Evolutionary conservation across 2,888 invertebrate species (phyloP).

Genomic region (Drosophila mimica): DNA sequence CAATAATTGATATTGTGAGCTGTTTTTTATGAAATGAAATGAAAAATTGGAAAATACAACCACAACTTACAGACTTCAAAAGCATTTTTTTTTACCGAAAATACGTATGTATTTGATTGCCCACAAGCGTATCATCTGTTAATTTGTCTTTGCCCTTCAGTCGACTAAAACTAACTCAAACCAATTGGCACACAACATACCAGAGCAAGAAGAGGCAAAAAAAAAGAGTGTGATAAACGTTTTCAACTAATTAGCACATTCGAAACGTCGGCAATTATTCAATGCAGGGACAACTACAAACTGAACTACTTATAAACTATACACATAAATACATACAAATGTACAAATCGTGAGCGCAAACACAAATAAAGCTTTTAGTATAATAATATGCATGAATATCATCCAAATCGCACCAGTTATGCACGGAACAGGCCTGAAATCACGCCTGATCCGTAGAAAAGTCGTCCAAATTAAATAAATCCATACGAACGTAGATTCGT

Average conservation of each 20-base stretch:
- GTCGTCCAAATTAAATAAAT: conserved; percentile 24
- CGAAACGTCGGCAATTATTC: conserved; percentile 51
- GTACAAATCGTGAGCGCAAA: conserved; percentile 19
- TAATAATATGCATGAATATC: conserved; percentile 26
- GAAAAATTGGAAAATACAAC: neutral
- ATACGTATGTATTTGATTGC: neutral
- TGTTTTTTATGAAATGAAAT: too few relatives aligned
- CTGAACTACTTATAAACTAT: conserved; percentile 24
- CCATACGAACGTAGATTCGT: neutral
- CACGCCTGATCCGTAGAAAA: neutral
- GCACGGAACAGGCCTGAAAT: neutral
- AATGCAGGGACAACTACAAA: conserved; percentile 33
- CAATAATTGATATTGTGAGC: too few relatives aligned
- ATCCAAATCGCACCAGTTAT: conserved; percentile 34
- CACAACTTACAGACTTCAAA: neutral
- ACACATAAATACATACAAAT: conserved; percentile 12
- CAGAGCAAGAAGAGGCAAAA: conserved; percentile 13
- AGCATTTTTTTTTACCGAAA: neutral
- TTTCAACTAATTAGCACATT: conserved; percentile 74
- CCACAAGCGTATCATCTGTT: conserved; percentile 12
- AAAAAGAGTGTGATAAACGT: conserved; percentile 61
- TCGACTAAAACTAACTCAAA: conserved; percentile 28
- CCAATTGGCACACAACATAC: conserved; percentile 38
- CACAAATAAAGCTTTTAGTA: conserved; percentile 20
- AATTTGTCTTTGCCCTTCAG: conserved; percentile 39